Base-by-base conservation (phyloP, 2,113 vertebrate genomes). In the Ancistrus triradiatus region DNA sequence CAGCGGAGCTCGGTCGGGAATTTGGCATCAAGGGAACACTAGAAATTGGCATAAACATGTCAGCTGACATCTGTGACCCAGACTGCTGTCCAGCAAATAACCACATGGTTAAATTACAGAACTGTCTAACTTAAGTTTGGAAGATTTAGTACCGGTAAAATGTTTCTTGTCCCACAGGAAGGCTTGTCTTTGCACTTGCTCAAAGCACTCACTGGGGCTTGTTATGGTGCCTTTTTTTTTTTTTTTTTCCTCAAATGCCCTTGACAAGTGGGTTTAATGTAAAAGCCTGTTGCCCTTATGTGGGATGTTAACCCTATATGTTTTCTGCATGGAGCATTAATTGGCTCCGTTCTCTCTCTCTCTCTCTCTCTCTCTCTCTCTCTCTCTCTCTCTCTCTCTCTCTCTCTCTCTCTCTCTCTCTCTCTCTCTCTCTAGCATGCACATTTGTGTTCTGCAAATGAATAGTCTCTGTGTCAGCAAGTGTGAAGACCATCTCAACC, bases 101-200 rank as follows among this genome's bases (percentile, higher is more conserved):
- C 17, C 19, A 44, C 14, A 19, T 11, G 53, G 56, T 80, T 78
- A 55, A 75, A 66, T 82, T 83, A 78, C 78, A 75, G 75, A 61
- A 57, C 44, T 9, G 67, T 77, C 77, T 71, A 25, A 15, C 67
- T 78, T 72, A 55, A 43, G 62, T 74, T 48, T 66, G 69, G 75
- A 78, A 77, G 55, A 81, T 83, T 77, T 77, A 83, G 82, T 81
- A 74, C 77, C 75, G 69, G 80, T 80, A 76, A 85, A 83, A 83
- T 74, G 74, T 76, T 80, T 70, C 59, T 6, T 40, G 33, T 84
- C 79, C 70, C 81, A 37, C 50, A 73, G 71, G 75, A 78, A 66
- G 69, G 68, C 60, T 70, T 79, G 61, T 15, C 63, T 78, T 71
- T 77, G 70, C 72, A 80, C 81, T 83, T 79, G 77, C 78, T 74